Percentiles rank a stretch among this genome's conserved stretches.
Evolutionary conservation across 2,888 invertebrate species (phyloP).

Genomic region (Chelonus formosanus): DNA sequence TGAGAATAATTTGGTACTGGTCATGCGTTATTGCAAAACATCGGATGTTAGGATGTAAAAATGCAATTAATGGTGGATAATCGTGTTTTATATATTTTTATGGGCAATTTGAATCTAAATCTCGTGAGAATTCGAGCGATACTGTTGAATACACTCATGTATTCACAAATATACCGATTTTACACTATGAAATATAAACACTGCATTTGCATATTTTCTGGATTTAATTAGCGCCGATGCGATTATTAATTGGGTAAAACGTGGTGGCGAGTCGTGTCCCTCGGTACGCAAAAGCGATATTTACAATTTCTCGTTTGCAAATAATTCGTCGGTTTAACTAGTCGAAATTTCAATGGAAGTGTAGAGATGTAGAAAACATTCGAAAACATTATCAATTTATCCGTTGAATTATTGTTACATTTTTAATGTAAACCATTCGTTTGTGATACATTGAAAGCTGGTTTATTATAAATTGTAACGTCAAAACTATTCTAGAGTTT

Average conservation of each 20-base stretch:
- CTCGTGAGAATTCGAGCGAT: slow-evolving; percentile 41
- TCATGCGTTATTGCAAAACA: slow-evolving; percentile 17
- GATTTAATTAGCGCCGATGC: slow-evolving; percentile 63
- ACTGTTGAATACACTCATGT: slow-evolving; percentile 2
- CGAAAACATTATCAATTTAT: slow-evolving; percentile 1
- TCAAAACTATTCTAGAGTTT: no score
- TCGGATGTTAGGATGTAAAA: slow-evolving; percentile 41
- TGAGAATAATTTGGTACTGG: slow-evolving; percentile 23
- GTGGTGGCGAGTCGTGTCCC: slow-evolving; percentile 48
- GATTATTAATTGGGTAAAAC: slow-evolving; percentile 59
- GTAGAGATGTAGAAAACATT: slow-evolving; percentile 28
- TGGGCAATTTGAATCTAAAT: slow-evolving; percentile 60
- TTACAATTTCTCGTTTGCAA: slow-evolving; percentile 51
- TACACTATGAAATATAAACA: slow-evolving; percentile 56
- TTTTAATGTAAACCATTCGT: no score
- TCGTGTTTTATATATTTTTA: slow-evolving; percentile 62
- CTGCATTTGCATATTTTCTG: slow-evolving; percentile 63
- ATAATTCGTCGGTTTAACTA: slow-evolving; percentile 30
- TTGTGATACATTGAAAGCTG: no score
- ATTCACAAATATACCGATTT: background rate
- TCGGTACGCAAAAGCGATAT: slow-evolving; percentile 42
- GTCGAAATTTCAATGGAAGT: slow-evolving; percentile 28
- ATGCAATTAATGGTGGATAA: slow-evolving; percentile 57
- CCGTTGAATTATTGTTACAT: no score
- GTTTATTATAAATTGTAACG: no score